Evolutionary conservation across 2,888 invertebrate genomes (phyloP), one percentile per base, ranked within the genome.

Genomic region (Drosophila prostipennis): DNA sequence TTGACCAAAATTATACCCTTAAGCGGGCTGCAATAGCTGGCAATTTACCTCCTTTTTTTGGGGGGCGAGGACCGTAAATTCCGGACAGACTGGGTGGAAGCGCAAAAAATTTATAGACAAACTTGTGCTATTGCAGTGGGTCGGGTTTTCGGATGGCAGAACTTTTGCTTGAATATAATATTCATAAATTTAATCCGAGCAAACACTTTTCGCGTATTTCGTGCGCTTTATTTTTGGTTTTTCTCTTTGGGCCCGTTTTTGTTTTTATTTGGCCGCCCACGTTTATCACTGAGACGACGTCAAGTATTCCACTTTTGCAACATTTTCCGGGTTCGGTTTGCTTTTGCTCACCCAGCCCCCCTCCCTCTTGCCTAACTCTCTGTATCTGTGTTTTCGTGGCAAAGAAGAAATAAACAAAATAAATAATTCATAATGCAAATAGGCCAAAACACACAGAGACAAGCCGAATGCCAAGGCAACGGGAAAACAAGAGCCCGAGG

Each of bases 341-440:
- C 57, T 63, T 70, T 49, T 61, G 43, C n/a, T n/a, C n/a, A n/a
- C n/a, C n/a, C n/a, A n/a, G n/a, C 34, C 42, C 45, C 29, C 13
- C 39, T 39, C 45, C 29, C 13, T 36, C 36, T 40, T 43, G 19
- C 14, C 36, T 43, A 26, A 59, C 52, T 60, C 48, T 49, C 49
- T 61, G 32, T 34, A 46, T 56, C 40, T 70, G 45, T 70, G 61
- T 60, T 65, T 68, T 72, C 53, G 57, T 55, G 49, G 52, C 65
- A 45, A 53, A 70, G 57, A 61, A 61, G 73, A 73, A 76, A 77
- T 85, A 75, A 79, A 77, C 72, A 79, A 85, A 83, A 87, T 87
- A 87, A 83, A 83, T 83, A 82, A 82, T 87, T 87, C 83, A 83
- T 83, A 87, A 87, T 83, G 86, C 86, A 87, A 85, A 85, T 83